Evolutionary conservation across 2,888 invertebrate species (phyloP).

Genomic region (Clivina fossor): DNA sequence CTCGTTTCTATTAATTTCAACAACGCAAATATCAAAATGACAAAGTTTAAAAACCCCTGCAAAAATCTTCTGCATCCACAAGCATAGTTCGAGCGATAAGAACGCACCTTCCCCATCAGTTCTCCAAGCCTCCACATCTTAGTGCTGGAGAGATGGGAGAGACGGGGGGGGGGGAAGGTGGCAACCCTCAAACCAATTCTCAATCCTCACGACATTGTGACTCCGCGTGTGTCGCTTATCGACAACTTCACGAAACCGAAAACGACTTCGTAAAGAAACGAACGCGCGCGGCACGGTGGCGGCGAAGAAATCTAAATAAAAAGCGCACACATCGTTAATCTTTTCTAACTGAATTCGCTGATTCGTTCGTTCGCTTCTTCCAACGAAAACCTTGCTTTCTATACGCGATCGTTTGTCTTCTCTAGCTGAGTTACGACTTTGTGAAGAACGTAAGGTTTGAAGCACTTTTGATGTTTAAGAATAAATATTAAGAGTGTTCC

Average conservation of each 20-base stretch:
- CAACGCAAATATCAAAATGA: too few species aligned
- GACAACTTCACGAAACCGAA: not conserved
- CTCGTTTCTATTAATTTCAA: too few species aligned
- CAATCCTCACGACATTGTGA: constrained; percentile 26
- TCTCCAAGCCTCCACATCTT: not conserved
- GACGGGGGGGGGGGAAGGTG: not conserved
- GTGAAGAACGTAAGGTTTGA: too few species aligned
- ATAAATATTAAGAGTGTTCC: constrained; percentile 32
- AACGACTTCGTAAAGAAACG: not conserved
- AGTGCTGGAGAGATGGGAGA: not conserved
- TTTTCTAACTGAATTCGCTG: constrained; percentile 42
- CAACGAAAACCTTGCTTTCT: not conserved
- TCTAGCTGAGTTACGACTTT: too few species aligned
- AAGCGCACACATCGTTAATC: constrained; percentile 46
- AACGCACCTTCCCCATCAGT: not conserved
- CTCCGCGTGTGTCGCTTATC: too few species aligned
- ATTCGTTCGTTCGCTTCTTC: constrained; percentile 1
- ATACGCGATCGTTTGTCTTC: too few species aligned
- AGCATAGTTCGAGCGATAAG: not conserved
- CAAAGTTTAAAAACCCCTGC: not conserved
- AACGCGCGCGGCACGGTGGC: constrained; percentile 8
- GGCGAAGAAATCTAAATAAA: constrained; percentile 41
- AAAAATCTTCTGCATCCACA: not conserved
- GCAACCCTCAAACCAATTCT: too few species aligned
- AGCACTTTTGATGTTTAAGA: constrained; percentile 28